Evolutionary conservation across 2,888 invertebrate genomes (phyloP).

Genomic region (Protophormia terraenovae): DNA sequence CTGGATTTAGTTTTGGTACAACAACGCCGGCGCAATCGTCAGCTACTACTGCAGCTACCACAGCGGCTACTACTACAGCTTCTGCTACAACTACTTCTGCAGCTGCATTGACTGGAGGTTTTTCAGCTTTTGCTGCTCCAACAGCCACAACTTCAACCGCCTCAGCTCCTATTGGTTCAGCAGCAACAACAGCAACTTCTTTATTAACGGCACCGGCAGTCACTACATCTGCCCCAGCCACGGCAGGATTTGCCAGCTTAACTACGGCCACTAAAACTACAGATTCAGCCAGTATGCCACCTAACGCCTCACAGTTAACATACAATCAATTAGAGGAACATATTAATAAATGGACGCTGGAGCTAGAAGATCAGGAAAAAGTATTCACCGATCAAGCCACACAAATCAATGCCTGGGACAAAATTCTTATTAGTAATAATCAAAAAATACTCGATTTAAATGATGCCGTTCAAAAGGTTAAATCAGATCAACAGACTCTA

Average conservation of each 20-base stretch:
- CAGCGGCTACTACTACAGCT: conserved; percentile 82
- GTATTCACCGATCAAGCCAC: conserved; percentile 96
- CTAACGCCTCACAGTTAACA: conserved; percentile 85
- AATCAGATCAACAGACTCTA: conserved; percentile 92
- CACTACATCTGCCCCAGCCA: conserved; percentile 47
- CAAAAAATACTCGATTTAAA: conserved; percentile 95
- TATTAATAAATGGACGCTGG: conserved; percentile 96
- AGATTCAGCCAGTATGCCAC: conserved; percentile 75
- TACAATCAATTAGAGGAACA: conserved; percentile 94
- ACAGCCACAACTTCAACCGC: conserved; percentile 77
- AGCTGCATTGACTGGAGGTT: conserved; percentile 28
- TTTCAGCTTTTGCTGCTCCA: conserved; percentile 42
- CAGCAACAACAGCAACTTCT: conserved; percentile 86
- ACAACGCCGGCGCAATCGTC: conserved; percentile 27
- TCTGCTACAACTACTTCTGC: conserved; percentile 87
- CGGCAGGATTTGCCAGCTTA: conserved; percentile 74
- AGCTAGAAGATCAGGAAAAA: conserved; percentile 92
- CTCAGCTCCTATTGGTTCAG: conserved; percentile 88
- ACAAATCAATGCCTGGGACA: conserved; percentile 97
- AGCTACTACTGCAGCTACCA: conserved; percentile 77
- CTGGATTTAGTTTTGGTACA: conserved; percentile 43
- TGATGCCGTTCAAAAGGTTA: conserved; percentile 92
- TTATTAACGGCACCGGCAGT: conserved; percentile 36
- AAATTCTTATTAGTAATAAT: conserved; percentile 93
- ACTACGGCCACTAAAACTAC: conserved; percentile 89